Conservation (phyloP, 1,140 invertebrate species). For the Ooceraea biroi region DNA sequence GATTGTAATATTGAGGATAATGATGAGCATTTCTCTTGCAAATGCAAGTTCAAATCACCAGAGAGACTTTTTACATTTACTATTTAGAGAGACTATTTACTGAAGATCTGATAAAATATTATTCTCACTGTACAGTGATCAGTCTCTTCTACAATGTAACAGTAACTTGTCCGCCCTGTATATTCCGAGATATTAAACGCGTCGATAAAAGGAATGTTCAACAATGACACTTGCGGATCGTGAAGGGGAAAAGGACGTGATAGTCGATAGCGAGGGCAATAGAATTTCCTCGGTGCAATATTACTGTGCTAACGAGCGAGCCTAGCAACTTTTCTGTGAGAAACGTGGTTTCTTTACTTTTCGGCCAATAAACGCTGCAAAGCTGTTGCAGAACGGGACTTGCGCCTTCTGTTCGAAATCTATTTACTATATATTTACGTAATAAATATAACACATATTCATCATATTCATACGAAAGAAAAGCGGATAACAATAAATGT, state of each 20-base stretch:
- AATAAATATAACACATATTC: neutral
- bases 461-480: neutral
- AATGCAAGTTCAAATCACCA: too few relatives aligned
- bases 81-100: too few relatives aligned
- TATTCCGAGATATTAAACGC: neutral
- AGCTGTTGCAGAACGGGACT: neutral
- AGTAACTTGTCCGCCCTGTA: neutral
- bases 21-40: too few relatives aligned
- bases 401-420: conserved; percentile 3
- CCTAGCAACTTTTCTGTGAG: conserved; percentile 57
- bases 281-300: conserved; percentile 40
- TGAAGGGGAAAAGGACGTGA: conserved; percentile 35
- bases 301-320: conserved; percentile 46
- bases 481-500: neutral
- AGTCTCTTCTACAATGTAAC: too few relatives aligned
- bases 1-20: too few relatives aligned
- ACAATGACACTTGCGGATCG: neutral
- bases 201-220: neutral
- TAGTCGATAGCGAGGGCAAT: conserved; percentile 66
- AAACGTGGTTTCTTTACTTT: conserved; percentile 59
- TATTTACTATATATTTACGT: conserved; percentile 22
- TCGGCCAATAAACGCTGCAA: conserved; percentile 17
- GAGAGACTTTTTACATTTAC: too few relatives aligned
- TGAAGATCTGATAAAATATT: too few relatives aligned
- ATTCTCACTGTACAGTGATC: too few relatives aligned